Base-by-base conservation (phyloP, 2,113 vertebrate species). In the Gymnarchus niloticus region DNA sequence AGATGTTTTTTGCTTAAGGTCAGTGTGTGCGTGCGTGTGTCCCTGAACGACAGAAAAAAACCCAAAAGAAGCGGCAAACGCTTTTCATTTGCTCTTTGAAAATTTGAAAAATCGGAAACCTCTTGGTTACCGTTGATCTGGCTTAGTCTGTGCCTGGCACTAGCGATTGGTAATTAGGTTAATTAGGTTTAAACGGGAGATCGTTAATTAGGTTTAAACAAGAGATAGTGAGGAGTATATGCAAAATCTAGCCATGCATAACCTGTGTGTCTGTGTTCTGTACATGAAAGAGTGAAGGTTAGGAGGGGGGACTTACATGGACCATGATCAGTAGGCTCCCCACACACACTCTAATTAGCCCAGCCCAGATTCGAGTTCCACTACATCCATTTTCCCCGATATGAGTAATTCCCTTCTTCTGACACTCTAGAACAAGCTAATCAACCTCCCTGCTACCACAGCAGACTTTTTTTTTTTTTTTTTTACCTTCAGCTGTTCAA, bases 321-420 rank as follows among this genome's bases (percentile, higher is more conserved):
- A n/a, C 19, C 49, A 85, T 51, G 78, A 69, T 83, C 81, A 56
- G 33, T 59, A 54, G 61, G 49, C 59, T 33, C 65, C 59, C 81
- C 81, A 85, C 65, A 85, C 65, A 88, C 90, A 90, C 91, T 93
- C 92, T 94, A 96, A 97, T 96, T 96, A 98, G 96, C 94, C 94
- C 86, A 92, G 93, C 86, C 90, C 93, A 92, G 92, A 90, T 92
- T 87, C 48, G 85, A 88, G 89, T 88, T 87, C 88, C 87, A 91
- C 87, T 84, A 21, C 78, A 86, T 86, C 92, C 87, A 65, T 82
- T 80, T 90, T 90, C 93, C 93, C 93, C 91, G 91, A 94, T 95
- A 94, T 95, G 94, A 93, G 91, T 89, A 88, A 89, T 90, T 89
- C 87, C 90, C 28, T 89, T 90, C 85, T 87, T 88, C 83, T 83